Percentiles rank a stretch among this genome's conserved stretches.
These are phyloP conservation scores for Picathartes gymnocephalus DNA, from an alignment of 2,113 vertebrate species.

Conservation along the genomic window DNA sequence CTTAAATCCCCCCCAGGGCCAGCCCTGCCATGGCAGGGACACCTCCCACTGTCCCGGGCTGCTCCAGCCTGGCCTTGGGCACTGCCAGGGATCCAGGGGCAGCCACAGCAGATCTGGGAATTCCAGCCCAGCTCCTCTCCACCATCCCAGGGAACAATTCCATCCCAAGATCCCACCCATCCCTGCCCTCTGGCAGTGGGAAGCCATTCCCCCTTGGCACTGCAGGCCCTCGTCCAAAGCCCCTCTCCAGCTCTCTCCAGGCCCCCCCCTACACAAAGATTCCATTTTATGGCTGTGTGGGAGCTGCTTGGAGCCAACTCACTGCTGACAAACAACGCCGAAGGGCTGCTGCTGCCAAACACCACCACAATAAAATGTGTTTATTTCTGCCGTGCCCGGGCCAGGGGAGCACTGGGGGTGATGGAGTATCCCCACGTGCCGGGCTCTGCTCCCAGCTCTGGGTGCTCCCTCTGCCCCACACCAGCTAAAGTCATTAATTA, in stretches of 20 bases:
- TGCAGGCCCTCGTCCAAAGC: background rate
- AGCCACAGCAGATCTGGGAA: background rate
- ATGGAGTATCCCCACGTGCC: background rate
- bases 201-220: background rate
- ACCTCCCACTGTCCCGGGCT: background rate
- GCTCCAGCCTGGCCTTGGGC: background rate
- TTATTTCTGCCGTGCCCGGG: background rate
- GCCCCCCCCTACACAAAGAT: background rate
- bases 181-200: background rate
- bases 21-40: background rate
- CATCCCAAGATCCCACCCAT: background rate
- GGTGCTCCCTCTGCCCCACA: background rate
- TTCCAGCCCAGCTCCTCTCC: background rate
- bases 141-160: background rate
- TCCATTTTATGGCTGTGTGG: background rate
- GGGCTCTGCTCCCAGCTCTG: background rate
- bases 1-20: accelerated
- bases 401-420: background rate
- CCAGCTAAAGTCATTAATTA: background rate
- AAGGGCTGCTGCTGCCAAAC: accelerated
- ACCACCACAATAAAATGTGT: background rate
- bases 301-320: background rate
- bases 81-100: background rate
- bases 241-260: background rate
- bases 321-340: background rate